Evolutionary conservation across 1,140 invertebrate genomes (phyloP), one percentile per base, ranked within the genome.

Genomic region (Drosophila micromelanica): DNA sequence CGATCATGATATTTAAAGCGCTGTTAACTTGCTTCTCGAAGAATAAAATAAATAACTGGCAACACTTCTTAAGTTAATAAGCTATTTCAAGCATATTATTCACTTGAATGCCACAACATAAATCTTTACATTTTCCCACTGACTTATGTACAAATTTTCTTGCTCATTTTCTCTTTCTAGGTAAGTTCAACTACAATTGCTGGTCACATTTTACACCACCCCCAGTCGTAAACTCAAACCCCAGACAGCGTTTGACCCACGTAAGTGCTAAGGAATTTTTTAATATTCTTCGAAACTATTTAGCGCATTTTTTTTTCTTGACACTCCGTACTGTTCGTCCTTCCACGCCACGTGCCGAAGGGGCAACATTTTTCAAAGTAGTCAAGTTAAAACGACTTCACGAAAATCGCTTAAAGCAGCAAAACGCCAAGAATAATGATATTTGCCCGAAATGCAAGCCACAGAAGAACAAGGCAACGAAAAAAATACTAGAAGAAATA

Each of bases 371-470:
- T 86, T 78, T 80, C 81, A 86, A 80, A 80, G 70, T 74, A 84
- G 78, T 80, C 73, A 80, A 78, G 70, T 71, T 76, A 60, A 86
- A 87, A 87, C 82, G 78, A 87, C 82, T 89, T 87, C 69, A 82
- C 78, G 76, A 89, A 80, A 87, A 82, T 78, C 82, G 82, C 84
- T 87, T 87, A 79, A 87, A 82, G 76, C 78, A 76, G 79, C 79
- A 87, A 78, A 82, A 89, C 79, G 78, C 76, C 76, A 87, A 89
- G 81, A 85, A 79, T 87, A 86, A 87, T 89, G 84, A 87, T 81
- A 86, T 86, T 86, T 78, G 74, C 48, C 48, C 62, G 64, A 61
- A 85, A 84, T 84, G 77, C 63, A 78, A 84, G 76, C 78, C 81
- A 75, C 78, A 80, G 60, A 52, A 37, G 32, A 70, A 55, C 67